These are phyloP conservation scores for Rhynchopsitta pachyrhyncha DNA, from an alignment of 2,113 vertebrate species.

Conservation along the genomic window DNA sequence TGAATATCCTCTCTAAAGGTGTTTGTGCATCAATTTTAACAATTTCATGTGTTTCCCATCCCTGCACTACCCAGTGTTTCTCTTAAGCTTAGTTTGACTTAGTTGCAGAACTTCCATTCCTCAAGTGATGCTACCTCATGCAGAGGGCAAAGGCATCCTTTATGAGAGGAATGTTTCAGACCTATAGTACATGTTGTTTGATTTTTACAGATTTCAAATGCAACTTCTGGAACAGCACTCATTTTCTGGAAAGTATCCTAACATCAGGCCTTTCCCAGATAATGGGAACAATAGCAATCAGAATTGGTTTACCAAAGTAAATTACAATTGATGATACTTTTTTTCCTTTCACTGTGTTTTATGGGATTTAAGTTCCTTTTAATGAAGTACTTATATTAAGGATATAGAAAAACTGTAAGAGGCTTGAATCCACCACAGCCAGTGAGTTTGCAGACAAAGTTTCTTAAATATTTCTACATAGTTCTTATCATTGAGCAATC, in stretches of 20 bases:
- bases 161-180: neutral
- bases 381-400: accelerated
- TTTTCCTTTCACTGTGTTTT: neutral
- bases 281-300: neutral
- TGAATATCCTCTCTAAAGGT: neutral
- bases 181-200: accelerated
- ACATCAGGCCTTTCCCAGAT: neutral
- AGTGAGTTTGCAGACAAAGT: neutral
- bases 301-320: neutral
- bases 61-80: neutral
- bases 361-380: neutral
- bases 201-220: neutral
- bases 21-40: neutral
- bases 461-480: neutral
- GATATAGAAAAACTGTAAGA: neutral
- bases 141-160: conserved; percentile 19
- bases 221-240: neutral
- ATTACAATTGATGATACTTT: neutral
- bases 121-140: neutral
- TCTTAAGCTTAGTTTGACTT: neutral
- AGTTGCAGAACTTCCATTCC: neutral
- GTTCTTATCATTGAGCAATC: neutral
- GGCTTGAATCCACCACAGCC: neutral
- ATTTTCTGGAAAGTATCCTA: neutral
- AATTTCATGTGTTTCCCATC: neutral